Percentiles rank a stretch among this genome's conserved stretches.
Conservation (phyloP, 2,888 invertebrate species). For the Lepidochrysops patricia region DNA sequence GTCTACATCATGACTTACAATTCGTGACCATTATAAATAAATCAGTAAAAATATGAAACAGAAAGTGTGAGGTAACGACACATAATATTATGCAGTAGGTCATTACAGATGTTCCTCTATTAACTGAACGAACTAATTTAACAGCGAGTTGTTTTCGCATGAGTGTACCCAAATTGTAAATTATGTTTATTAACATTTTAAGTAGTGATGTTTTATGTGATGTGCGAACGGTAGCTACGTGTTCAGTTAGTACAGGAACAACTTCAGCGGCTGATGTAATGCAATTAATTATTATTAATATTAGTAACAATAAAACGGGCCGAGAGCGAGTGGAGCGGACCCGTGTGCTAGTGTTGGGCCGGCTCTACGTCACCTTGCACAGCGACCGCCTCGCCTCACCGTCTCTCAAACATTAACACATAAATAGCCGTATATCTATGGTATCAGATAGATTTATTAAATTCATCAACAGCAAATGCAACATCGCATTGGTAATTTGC, state of each 20-base stretch:
- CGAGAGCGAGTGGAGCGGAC: constrained; percentile 29
- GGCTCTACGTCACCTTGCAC: constrained; percentile 13
- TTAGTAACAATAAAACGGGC: constrained; percentile 37
- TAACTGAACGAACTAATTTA: constrained; percentile 39
- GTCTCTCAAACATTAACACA: constrained; percentile 39
- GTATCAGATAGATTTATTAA: constrained; percentile 44
- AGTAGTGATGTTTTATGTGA: constrained; percentile 17
- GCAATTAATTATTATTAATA: constrained; percentile 28
- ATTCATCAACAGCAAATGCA: constrained; percentile 45
- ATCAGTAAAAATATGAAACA: constrained; percentile 62
- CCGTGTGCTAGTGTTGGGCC: constrained; percentile 16
- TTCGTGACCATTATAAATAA: constrained; percentile 54
- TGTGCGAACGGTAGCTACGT: constrained; percentile 4
- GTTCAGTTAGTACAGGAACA: constrained; percentile 55
- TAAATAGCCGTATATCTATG: constrained; percentile 52
- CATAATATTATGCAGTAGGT: constrained; percentile 42
- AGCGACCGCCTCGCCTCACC: constrained; percentile 34
- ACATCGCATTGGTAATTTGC: constrained; percentile 44
- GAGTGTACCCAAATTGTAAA: neutral
- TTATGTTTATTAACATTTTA: neutral
- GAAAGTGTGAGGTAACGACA: constrained; percentile 67
- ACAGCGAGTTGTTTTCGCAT: neutral
- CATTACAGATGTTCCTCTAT: constrained; percentile 40
- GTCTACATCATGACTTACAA: constrained; percentile 50
- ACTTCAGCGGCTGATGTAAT: constrained; percentile 40